A percentile compares a stretch with the other conserved stretches of the same genome.
phyloP scores from a whole-genome alignment of 2,888 invertebrate genomes.

The Diogma glabrata region DNA sequence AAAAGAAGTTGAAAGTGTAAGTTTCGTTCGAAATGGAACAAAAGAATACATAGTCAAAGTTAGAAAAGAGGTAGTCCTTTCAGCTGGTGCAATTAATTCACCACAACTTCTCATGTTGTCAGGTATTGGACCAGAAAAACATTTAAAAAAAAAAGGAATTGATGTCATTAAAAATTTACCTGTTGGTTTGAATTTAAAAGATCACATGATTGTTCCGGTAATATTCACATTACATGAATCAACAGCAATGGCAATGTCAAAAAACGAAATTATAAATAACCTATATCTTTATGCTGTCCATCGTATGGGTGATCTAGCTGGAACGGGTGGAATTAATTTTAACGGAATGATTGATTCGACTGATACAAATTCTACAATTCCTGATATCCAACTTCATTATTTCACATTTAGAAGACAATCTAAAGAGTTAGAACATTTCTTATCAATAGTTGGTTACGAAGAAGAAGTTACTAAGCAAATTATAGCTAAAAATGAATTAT shows the following conservation, averaged over 20 bases:
- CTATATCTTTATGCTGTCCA: conserved; percentile 38
- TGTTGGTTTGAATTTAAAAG: conserved; percentile 68
- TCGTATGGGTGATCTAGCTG: conserved; percentile 38
- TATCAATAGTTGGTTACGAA: no score
- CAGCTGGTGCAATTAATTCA: conserved; percentile 30
- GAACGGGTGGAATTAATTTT: conserved; percentile 30
- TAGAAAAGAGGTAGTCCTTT: conserved; percentile 27
- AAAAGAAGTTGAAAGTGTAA: conserved; percentile 9
- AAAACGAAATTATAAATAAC: conserved; percentile 21
- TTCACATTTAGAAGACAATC: no score
- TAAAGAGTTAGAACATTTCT: no score
- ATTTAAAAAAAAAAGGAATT: conserved; percentile 23
- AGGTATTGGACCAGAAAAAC: conserved; percentile 28
- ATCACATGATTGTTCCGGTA: conserved; percentile 51
- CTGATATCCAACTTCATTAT: conserved; percentile 41
- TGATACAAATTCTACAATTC: conserved; percentile 32
- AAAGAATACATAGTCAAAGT: conserved; percentile 16
- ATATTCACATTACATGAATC: conserved; percentile 33
- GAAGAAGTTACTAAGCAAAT: no score
- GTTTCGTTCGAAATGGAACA: conserved; percentile 15
- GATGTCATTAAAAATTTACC: conserved; percentile 23
- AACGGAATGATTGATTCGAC: conserved; percentile 14
- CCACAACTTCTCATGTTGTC: conserved; percentile 32
- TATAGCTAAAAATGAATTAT: no score
- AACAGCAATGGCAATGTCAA: conserved; percentile 6